phyloP scores from a whole-genome alignment of 2,888 invertebrate species.

The Syrista parreyssii region DNA sequence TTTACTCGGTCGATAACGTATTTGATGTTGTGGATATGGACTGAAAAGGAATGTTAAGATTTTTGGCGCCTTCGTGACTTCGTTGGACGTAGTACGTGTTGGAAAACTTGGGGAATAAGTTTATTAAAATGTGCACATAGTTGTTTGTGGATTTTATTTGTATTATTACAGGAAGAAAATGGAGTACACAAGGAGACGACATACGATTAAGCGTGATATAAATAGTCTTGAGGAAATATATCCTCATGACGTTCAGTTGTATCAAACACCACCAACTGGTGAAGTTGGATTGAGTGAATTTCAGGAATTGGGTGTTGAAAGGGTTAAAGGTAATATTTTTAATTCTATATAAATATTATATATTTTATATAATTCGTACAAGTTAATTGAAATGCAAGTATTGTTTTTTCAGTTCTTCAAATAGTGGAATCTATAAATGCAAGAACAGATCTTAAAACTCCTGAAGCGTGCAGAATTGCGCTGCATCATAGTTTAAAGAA shows the following conservation, averaged over 20 bases:
- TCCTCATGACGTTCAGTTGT: slow-evolving; percentile 83
- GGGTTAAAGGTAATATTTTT: slow-evolving; percentile 72
- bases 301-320: slow-evolving; percentile 86
- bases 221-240: slow-evolving; percentile 70
- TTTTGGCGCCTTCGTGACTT: background rate
- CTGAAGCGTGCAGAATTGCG: slow-evolving; percentile 75
- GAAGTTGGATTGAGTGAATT: slow-evolving; percentile 85
- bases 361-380: background rate
- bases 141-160: background rate
- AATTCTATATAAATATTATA: background rate
- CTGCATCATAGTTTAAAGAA: slow-evolving; percentile 75
- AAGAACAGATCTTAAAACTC: slow-evolving; percentile 72
- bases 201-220: slow-evolving; percentile 45
- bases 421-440: slow-evolving; percentile 80
- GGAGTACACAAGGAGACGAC: slow-evolving; percentile 33
- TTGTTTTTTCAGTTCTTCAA: slow-evolving; percentile 72
- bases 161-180: background rate
- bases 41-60: background rate
- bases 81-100: background rate
- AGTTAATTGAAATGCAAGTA: slow-evolving; percentile 4
- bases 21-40: background rate
- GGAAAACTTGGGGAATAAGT: background rate
- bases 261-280: slow-evolving; percentile 79
- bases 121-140: background rate
- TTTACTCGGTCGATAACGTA: background rate